Conservation (phyloP, 92 coral and sea anemone genomes). For the Pocillopora grandis region DNA sequence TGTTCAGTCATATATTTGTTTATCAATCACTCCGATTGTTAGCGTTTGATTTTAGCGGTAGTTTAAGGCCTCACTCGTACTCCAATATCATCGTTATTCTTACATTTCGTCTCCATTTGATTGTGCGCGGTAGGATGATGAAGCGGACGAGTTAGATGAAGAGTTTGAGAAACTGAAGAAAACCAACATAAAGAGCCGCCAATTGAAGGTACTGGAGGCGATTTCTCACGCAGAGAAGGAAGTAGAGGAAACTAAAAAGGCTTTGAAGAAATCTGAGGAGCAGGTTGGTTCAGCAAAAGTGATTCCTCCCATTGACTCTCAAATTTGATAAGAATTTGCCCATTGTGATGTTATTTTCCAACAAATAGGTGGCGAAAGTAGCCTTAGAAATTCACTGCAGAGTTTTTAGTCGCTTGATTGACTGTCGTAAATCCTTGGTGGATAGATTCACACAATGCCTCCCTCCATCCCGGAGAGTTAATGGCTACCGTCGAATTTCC, state of each 20-base stretch:
- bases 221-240: slow-evolving; percentile 72
- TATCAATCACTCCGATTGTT: not conserved
- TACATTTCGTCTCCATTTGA: not conserved
- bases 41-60: too few relatives aligned
- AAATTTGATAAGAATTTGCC: too few relatives aligned
- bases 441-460: too few relatives aligned
- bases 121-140: slow-evolving; percentile 63
- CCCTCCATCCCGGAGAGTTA: too few relatives aligned
- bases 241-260: slow-evolving; percentile 61
- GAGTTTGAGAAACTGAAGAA: slow-evolving; percentile 92
- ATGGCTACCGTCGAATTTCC: too few relatives aligned
- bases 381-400: too few relatives aligned
- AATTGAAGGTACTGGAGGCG: slow-evolving; percentile 86
- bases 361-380: too few relatives aligned
- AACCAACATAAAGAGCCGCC: slow-evolving; percentile 83
- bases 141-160: slow-evolving; percentile 87
- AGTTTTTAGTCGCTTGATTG: too few relatives aligned
- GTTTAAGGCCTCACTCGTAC: not conserved
- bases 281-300: slow-evolving; percentile 54
- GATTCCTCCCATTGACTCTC: too few relatives aligned
- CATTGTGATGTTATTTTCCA: too few relatives aligned
- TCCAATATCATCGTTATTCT: not conserved
- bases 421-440: too few relatives aligned
- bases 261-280: slow-evolving; percentile 84
- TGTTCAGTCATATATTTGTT: not conserved